Evolutionary conservation across 2,888 invertebrate species (phyloP).

Genomic region (Steinernema hermaphroditum): DNA sequence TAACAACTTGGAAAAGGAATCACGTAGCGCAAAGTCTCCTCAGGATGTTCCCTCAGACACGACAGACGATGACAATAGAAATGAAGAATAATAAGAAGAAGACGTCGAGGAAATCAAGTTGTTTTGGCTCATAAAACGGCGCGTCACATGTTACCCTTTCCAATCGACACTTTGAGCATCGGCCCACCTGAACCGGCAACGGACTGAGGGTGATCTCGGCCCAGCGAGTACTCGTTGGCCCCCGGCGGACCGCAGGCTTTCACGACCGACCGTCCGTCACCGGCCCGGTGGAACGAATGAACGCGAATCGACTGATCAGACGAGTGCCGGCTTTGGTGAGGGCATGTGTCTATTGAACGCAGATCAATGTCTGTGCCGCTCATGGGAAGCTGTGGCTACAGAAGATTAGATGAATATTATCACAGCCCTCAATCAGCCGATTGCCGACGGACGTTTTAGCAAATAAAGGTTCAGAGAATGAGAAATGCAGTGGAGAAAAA

Average conservation of each 20-base stretch:
- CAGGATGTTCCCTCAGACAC: too few species aligned
- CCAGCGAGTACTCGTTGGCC: background rate
- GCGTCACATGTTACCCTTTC: slow-evolving; percentile 23
- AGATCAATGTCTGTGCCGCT: background rate
- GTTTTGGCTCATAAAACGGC: slow-evolving; percentile 19
- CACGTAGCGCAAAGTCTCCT: background rate
- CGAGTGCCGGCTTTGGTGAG: background rate
- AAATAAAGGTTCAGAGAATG: background rate
- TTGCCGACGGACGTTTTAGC: background rate
- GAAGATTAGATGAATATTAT: background rate
- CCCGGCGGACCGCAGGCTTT: background rate
- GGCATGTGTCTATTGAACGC: too few species aligned
- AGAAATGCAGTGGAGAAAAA: background rate
- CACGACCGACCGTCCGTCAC: background rate
- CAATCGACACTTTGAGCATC: background rate
- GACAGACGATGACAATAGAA: too few species aligned
- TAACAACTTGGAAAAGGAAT: background rate
- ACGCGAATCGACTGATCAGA: background rate
- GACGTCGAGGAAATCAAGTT: slow-evolving; percentile 6
- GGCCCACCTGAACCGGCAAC: slow-evolving; percentile 21
- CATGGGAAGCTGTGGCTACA: background rate
- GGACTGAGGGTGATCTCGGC: background rate
- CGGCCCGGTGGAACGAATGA: background rate
- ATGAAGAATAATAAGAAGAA: background rate
- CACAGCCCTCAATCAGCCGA: background rate